These are phyloP conservation scores for Neoniphon sammara DNA, from an alignment of 2,797 vertebrate species.

Conservation along the genomic window DNA sequence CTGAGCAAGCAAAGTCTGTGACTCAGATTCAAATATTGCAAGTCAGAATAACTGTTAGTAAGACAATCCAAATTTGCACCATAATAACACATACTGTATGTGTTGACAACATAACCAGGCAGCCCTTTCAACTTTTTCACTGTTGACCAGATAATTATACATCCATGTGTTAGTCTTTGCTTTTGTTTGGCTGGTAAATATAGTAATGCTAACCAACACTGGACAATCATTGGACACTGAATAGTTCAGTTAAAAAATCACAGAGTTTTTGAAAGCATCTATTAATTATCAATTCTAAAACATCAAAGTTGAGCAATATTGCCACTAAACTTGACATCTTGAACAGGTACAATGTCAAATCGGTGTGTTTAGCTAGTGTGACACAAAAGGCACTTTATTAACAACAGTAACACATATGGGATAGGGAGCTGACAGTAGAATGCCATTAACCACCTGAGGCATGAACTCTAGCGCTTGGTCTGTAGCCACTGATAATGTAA, in stretches of 20 bases:
- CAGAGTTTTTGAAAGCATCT: not conserved
- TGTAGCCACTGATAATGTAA: conserved; percentile 16
- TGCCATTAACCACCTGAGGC: conserved; percentile 15
- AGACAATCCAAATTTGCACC: conserved; percentile 5
- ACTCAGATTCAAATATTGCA: not conserved
- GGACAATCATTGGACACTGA: conserved; percentile 1
- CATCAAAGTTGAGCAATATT: conserved; percentile 9
- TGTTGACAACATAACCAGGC: not conserved
- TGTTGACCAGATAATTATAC: conserved; percentile 1
- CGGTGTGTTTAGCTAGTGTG: conserved; percentile 26
- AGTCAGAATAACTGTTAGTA: not conserved
- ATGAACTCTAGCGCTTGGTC: not conserved
- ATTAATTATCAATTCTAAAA: conserved; percentile 3
- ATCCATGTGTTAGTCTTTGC: not conserved
- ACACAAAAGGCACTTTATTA: conserved; percentile 67
- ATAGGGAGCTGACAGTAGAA: conserved; percentile 8
- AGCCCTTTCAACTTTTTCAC: not conserved
- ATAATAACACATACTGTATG: conserved; percentile 2
- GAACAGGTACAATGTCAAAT: conserved; percentile 21
- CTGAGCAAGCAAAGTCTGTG: not conserved
- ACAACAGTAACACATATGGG: conserved; percentile 10
- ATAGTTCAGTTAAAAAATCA: not conserved
- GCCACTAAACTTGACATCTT: conserved; percentile 17
- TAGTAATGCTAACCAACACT: not conserved
- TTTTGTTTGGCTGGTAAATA: not conserved